Conservation (phyloP, 2,888 invertebrate species). For the Lepetodrilus schrolli region DNA sequence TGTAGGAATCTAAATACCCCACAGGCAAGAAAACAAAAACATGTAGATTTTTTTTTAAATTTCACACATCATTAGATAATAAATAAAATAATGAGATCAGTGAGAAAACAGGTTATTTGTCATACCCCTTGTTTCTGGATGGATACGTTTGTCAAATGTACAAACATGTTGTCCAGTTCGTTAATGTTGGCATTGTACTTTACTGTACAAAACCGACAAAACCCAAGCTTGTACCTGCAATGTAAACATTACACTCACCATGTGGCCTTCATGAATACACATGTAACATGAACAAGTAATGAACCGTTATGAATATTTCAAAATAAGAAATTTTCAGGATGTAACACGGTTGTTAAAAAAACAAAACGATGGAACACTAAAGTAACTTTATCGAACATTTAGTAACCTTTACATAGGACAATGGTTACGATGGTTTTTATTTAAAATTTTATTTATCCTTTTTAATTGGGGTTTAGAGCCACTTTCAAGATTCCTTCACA, state of each 20-base stretch:
- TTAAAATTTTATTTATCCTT: too few relatives aligned
- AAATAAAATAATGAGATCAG: background rate
- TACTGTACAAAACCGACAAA: constrained; percentile 96
- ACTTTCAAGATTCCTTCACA: too few relatives aligned
- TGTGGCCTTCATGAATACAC: background rate
- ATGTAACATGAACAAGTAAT: too few relatives aligned
- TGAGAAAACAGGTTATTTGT: constrained; percentile 41
- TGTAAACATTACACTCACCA: background rate
- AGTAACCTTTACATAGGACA: too few relatives aligned
- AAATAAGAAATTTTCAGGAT: too few relatives aligned
- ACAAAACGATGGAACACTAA: too few relatives aligned
- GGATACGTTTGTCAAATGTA: constrained; percentile 96
- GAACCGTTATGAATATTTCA: too few relatives aligned
- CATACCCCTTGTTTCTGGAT: constrained; percentile 96
- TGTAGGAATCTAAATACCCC: too few relatives aligned
- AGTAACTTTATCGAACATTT: too few relatives aligned
- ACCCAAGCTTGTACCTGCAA: constrained; percentile 85
- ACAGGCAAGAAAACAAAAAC: background rate
- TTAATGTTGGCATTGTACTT: constrained; percentile 81
- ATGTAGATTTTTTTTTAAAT: background rate
- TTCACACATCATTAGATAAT: background rate
- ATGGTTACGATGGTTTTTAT: too few relatives aligned
- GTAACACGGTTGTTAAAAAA: too few relatives aligned
- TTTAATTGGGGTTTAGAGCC: too few relatives aligned
- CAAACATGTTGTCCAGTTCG: constrained; percentile 80